Percentiles rank a stretch among this genome's conserved stretches.
Evolutionary conservation across 35 echinoderm and acorn worm species (phyloP).

Genomic region (Heliocidaris erythrogramma): DNA sequence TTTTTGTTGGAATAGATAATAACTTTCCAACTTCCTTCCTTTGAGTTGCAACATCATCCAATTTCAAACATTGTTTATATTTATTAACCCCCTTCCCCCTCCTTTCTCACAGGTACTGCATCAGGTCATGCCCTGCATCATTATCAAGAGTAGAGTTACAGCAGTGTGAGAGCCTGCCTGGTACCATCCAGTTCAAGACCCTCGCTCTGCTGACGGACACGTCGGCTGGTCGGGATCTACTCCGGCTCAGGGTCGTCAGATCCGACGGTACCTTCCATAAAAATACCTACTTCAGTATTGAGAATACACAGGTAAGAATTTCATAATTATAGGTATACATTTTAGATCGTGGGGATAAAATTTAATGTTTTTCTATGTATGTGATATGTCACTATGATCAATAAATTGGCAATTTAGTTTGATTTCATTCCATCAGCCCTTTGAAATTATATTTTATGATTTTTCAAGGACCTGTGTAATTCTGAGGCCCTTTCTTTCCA

Average conservation of each 20-base stretch:
- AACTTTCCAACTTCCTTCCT: neutral
- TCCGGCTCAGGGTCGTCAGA: neutral
- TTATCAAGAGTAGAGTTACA: neutral
- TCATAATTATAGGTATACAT: no score
- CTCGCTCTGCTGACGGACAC: slow-evolving; percentile 15
- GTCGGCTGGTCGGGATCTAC: neutral
- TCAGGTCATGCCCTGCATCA: neutral
- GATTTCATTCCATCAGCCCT: no score
- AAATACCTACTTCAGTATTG: slow-evolving; percentile 21
- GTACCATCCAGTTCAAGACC: slow-evolving; percentile 31
- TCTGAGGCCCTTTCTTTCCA: no score
- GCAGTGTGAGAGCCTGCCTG: neutral
- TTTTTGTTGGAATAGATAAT: neutral
- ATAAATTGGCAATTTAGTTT: no score
- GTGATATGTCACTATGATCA: no score
- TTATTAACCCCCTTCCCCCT: neutral
- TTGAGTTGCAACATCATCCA: neutral
- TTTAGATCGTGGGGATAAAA: no score
- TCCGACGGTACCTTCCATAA: neutral
- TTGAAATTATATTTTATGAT: no score
- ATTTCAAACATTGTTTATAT: neutral
- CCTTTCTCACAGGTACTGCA: neutral
- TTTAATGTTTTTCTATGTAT: no score
- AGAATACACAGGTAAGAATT: slow-evolving; percentile 5
- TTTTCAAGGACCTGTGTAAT: no score